phyloP scores from a whole-genome alignment of 2,888 invertebrate genomes.

The Matsumyia berberina region DNA sequence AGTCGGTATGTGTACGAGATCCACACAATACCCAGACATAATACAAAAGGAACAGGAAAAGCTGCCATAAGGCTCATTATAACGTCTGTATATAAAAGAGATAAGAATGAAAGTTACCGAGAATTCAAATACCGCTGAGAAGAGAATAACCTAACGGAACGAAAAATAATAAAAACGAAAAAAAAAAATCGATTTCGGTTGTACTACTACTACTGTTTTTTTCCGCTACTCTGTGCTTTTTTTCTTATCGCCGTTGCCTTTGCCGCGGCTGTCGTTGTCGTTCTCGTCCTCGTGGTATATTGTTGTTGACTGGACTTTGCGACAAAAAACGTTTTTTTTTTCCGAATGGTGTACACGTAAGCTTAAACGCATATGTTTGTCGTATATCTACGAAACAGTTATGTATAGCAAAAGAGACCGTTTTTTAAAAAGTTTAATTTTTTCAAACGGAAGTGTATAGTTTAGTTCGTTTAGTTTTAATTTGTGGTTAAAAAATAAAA shows the following conservation, averaged over 20 bases:
- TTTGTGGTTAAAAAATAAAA: background rate
- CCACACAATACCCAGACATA: background rate
- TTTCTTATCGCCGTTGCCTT: conserved; percentile 34
- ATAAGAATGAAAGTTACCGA: conserved; percentile 33
- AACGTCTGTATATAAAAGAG: conserved; percentile 16
- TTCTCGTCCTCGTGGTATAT: conserved; percentile 45
- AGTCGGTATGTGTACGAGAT: conserved; percentile 35
- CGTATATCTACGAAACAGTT: background rate
- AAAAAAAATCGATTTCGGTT: conserved; percentile 62
- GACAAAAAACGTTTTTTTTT: conserved; percentile 10
- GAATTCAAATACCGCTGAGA: conserved; percentile 41
- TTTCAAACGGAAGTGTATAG: too few relatives aligned
- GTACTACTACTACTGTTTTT: conserved; percentile 37
- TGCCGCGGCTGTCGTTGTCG: conserved; percentile 19
- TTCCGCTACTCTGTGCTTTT: conserved; percentile 7
- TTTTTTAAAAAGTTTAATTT: too few relatives aligned
- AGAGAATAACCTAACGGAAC: conserved; percentile 19
- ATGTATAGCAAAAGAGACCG: background rate
- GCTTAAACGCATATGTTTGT: background rate
- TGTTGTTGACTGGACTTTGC: conserved; percentile 27
- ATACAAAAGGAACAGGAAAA: conserved; percentile 21
- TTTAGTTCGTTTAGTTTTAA: background rate
- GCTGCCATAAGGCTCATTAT: conserved; percentile 22
- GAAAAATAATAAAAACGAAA: conserved; percentile 30
- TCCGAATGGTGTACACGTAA: background rate